Base-by-base conservation (phyloP, 2,113 vertebrate species). In the Canis aureus region DNA sequence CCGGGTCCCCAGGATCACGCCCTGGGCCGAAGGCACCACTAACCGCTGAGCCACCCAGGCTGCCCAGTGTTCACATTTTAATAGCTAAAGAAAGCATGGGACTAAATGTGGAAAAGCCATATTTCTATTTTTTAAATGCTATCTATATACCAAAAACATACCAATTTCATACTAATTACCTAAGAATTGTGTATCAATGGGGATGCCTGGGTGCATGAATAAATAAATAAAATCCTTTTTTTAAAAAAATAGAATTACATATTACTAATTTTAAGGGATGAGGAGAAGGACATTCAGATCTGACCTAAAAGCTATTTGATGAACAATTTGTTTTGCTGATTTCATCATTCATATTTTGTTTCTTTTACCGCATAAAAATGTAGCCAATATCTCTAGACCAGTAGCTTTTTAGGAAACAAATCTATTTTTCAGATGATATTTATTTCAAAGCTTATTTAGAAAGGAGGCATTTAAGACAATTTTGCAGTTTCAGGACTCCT, bases 401-500 rank as follows among this genome's bases (percentile, higher is more conserved):
- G 17, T 43, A 94, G 16, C 71, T 19, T 94, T 93, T 88, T 76
- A 62, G 89, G 64, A 94, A 92, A 43, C 10, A 79, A 86, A 22
- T 32, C 8, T 51, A 62, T 73, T 83, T 90, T 35, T 91, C 20
- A 95, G 92, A 96, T 89, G 5, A 51, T 23, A 76, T 64, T 93
- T 83, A 79, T 94, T 71, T 85, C 66, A 90, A 81, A 85, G 15
- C 25, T 96, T 67, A 82, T 66, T 94, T 97, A 49, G 57, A 66
- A 3, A 89, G 51, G 9, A 82, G n/a, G 73, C 79, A 85, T 60
- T 86, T 60, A 74, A 82, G 92, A n/a, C 0, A 88, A 8, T 84
- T 97, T 95, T 98, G 16, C 32, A 59, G 49, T 55, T 94, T 62
- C 64, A 96, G 91, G 53, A 78, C 94, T 91, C 69, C 67, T 60